These are phyloP conservation scores for Ectropis crepuscularia DNA, from an alignment of 2,888 invertebrate genomes.

Conservation along the genomic window DNA sequence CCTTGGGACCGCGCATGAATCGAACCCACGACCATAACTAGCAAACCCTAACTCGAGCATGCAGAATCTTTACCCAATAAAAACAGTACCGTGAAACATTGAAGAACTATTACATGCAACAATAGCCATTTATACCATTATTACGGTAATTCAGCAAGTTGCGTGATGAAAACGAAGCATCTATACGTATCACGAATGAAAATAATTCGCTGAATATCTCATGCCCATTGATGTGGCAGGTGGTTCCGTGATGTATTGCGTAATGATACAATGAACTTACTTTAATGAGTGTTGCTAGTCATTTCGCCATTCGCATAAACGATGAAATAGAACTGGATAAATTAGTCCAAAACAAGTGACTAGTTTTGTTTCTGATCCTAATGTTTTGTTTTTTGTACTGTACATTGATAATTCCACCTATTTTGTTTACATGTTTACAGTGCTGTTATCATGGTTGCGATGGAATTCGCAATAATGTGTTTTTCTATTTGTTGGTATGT, in stretches of 20 bases:
- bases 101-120: constrained; percentile 61
- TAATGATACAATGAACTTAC: constrained; percentile 34
- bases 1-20: no score
- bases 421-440: no score
- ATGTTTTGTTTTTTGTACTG: no score
- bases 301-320: constrained; percentile 20
- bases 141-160: constrained; percentile 61
- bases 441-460: no score
- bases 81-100: constrained; percentile 55
- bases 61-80: constrained; percentile 40
- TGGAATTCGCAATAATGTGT: no score
- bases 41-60: constrained; percentile 33
- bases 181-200: constrained; percentile 39
- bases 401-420: no score
- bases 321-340: no score
- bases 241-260: constrained; percentile 35
- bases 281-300: constrained; percentile 35
- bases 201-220: constrained; percentile 23
- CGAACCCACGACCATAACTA: not conserved
- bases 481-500: no score
- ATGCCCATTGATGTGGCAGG: constrained; percentile 20
- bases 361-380: no score
- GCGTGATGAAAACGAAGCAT: constrained; percentile 63
- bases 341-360: no score
- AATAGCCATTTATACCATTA: constrained; percentile 52